phyloP scores from a whole-genome alignment of 2,113 vertebrate species.

The Cromileptes altivelis region DNA sequence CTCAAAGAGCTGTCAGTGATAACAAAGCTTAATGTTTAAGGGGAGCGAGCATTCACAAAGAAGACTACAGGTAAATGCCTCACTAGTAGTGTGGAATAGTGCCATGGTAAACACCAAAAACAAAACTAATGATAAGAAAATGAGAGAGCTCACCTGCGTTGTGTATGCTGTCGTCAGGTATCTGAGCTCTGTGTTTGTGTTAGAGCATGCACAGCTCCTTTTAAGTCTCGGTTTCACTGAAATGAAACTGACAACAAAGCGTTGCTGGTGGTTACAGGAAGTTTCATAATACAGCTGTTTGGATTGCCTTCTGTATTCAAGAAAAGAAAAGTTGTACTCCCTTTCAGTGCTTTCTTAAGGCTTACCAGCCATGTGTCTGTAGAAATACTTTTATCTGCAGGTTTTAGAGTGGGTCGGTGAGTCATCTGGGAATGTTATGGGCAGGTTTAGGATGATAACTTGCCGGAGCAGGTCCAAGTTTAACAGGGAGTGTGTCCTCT shows the following conservation, averaged over 20 bases:
- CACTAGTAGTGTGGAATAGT: neutral
- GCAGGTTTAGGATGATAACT: neutral
- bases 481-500: neutral
- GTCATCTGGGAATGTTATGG: neutral
- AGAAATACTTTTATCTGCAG: neutral
- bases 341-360: neutral
- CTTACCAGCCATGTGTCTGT: neutral
- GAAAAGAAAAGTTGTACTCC: neutral
- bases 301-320: neutral
- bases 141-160: conserved; percentile 10
- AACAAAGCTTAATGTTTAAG: too few species aligned
- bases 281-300: neutral
- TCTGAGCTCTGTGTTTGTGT: conserved; percentile 7
- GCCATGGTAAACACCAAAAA: neutral
- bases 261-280: neutral
- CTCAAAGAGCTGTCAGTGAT: too few species aligned
- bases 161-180: neutral
- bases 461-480: neutral
- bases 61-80: neutral
- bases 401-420: neutral
- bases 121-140: neutral
- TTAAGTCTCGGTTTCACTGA: neutral
- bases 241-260: conserved; percentile 11
- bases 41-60: neutral
- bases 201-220: neutral